A percentile compares a stretch with the other conserved stretches of the same genome.
phyloP scores from a whole-genome alignment of 2,888 invertebrate genomes.

The Athalia rosae region DNA sequence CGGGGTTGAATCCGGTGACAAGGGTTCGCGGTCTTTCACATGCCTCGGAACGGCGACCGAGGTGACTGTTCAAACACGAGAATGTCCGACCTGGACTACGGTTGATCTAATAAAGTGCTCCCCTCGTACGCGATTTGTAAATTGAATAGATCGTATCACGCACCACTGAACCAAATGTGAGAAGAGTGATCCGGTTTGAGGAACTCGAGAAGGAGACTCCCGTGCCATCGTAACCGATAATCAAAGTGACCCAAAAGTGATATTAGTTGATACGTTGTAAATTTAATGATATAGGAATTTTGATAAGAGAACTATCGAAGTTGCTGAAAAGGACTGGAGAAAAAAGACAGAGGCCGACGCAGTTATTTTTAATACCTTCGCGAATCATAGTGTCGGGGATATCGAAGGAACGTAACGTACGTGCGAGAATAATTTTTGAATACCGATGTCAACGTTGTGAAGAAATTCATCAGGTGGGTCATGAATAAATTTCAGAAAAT shows the following conservation, averaged over 20 bases:
- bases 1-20: slow-evolving; percentile 62
- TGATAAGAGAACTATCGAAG: neutral
- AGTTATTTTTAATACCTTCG: too few relatives aligned
- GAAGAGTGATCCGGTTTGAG: neutral
- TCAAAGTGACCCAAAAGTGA: slow-evolving; percentile 48
- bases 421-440: slow-evolving; percentile 1
- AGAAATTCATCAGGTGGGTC: slow-evolving; percentile 16
- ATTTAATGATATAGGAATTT: slow-evolving; percentile 19
- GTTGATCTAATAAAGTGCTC: slow-evolving; percentile 10
- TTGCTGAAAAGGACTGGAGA: neutral
- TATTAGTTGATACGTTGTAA: slow-evolving; percentile 38
- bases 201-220: slow-evolving; percentile 13
- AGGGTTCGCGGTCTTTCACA: slow-evolving; percentile 61
- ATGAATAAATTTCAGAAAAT: neutral
- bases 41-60: slow-evolving; percentile 62
- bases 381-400: neutral
- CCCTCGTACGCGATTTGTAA: neutral
- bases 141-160: neutral
- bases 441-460: slow-evolving; percentile 27
- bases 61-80: slow-evolving; percentile 47
- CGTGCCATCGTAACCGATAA: slow-evolving; percentile 47
- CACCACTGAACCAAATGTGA: neutral
- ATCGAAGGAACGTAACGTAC: neutral
- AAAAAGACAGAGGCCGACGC: neutral
- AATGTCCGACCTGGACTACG: slow-evolving; percentile 55